Conservation (phyloP, 2,888 invertebrate genomes). For the Nemotelus nigrinus region DNA sequence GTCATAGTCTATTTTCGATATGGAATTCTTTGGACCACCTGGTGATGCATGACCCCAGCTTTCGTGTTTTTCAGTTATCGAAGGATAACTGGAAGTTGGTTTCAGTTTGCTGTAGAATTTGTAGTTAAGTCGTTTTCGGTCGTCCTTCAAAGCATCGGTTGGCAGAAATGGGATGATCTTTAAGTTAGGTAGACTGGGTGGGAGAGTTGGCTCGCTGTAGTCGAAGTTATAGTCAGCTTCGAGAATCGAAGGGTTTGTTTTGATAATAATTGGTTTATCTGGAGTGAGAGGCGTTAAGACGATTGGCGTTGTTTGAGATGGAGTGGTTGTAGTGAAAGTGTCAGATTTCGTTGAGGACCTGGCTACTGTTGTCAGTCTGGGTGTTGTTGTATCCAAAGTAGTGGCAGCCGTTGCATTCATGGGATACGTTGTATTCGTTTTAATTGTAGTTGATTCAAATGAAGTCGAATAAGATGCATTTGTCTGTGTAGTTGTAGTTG, state of each 20-base stretch:
- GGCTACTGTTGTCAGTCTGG: not conserved
- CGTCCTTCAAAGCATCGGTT: conserved; percentile 76
- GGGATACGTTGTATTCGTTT: no score
- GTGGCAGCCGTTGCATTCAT: not conserved
- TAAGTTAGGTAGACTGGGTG: conserved; percentile 84
- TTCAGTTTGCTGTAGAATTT: conserved; percentile 50
- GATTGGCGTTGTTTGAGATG: not conserved
- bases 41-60: conserved; percentile 49
- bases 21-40: conserved; percentile 52
- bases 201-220: conserved; percentile 76
- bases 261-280: conserved; percentile 59
- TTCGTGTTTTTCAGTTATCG: conserved; percentile 49
- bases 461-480: no score
- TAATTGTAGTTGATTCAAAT: no score
- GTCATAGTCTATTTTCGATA: conserved; percentile 58
- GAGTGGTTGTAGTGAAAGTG: not conserved
- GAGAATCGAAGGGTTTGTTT: conserved; percentile 61
- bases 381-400: not conserved
- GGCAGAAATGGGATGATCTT: conserved; percentile 90
- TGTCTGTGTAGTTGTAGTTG: not conserved
- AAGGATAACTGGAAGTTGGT: conserved; percentile 50
- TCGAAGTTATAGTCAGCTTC: conserved; percentile 75
- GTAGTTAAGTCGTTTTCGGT: conserved; percentile 50
- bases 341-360: not conserved
- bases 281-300: conserved; percentile 52